These are phyloP conservation scores for Idaea straminata DNA, from an alignment of 2,888 invertebrate genomes.

Conservation along the genomic window DNA sequence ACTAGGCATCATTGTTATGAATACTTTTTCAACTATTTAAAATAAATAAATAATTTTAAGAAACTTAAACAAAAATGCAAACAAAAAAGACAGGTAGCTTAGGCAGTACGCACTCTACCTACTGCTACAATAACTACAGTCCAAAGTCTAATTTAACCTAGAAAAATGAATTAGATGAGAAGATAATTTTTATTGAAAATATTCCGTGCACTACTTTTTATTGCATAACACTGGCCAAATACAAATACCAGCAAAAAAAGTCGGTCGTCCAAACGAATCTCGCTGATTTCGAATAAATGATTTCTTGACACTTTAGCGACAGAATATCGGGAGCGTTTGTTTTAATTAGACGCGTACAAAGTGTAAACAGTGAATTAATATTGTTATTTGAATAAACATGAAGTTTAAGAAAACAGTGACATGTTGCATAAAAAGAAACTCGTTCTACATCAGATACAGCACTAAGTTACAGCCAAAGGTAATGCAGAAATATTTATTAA, in stretches of 20 bases:
- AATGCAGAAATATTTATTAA: constrained; percentile 12
- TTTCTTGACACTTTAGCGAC: constrained; percentile 58
- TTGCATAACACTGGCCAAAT: constrained; percentile 55
- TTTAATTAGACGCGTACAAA: constrained; percentile 56
- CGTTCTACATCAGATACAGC: constrained; percentile 54
- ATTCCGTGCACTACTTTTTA: constrained; percentile 48
- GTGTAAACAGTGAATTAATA: constrained; percentile 39
- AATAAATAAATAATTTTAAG: not conserved
- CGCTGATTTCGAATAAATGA: constrained; percentile 61
- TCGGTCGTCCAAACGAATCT: constrained; percentile 63
- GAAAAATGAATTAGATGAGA: constrained; percentile 18
- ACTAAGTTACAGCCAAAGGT: constrained; percentile 42
- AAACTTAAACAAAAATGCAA: not conserved
- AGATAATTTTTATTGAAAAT: constrained; percentile 28
- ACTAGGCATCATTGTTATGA: constrained; percentile 9
- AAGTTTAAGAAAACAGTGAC: constrained; percentile 70
- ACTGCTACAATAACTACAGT: not conserved
- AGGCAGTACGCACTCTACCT: not conserved
- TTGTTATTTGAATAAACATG: constrained; percentile 47
- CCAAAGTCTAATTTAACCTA: constrained; percentile 12
- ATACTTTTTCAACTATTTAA: not conserved
- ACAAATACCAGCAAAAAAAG: constrained; percentile 51
- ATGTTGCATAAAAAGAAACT: constrained; percentile 64
- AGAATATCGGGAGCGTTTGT: constrained; percentile 44
- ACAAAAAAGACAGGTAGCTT: not conserved